Evolutionary conservation across 2,797 vertebrate genomes (phyloP), one percentile per base, ranked within the genome.

Genomic region (Glyptemys insculpta): DNA sequence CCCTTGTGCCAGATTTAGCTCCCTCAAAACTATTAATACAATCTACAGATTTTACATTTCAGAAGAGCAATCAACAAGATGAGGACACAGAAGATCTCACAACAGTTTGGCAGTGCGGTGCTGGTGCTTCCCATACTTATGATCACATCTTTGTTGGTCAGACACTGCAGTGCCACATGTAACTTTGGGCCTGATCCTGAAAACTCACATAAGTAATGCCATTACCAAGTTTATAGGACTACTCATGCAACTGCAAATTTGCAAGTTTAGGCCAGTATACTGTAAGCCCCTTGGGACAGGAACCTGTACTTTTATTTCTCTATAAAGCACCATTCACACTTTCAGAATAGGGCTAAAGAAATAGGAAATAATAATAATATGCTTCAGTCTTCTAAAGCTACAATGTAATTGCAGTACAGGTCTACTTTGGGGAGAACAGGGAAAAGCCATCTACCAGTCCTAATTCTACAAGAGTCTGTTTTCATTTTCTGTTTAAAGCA

Each of bases 401-500:
- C n/a, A 82, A 79, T 14, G 83, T 9, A 95, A 82, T 31, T 74
- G 79, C 0, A 93, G 37, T 34, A 89, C 23, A 79, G 81, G 89
- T 92, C 91, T 79, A 81, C 86, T 8, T 1, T 41, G 83, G 79
- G 41, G 83, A 94, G 80, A 84, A 83, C n/a, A 23, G 81, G 92
- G 16, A 90, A 95, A 96, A 62, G 2, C 78, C 14, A 87, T 84
- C 81, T 91, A 91, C 37, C 53, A 81, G 62, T 52, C 83, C 72
- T 62, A 52, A 89, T 54, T 53, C 65, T 90, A 86, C 82, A 83
- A 96, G 88, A 79, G 88, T 50, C 74, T 41, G 4, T 56, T 27
- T 68, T 65, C 89, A 65, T 95, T 57, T 89, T 90, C 87, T 74
- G 91, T 91, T 82, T 59, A 93, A 68, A n/a, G 44, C 54, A 90